Conservation (phyloP, 2,113 vertebrate genomes). For the Rhinolophus ferrumequinum region DNA sequence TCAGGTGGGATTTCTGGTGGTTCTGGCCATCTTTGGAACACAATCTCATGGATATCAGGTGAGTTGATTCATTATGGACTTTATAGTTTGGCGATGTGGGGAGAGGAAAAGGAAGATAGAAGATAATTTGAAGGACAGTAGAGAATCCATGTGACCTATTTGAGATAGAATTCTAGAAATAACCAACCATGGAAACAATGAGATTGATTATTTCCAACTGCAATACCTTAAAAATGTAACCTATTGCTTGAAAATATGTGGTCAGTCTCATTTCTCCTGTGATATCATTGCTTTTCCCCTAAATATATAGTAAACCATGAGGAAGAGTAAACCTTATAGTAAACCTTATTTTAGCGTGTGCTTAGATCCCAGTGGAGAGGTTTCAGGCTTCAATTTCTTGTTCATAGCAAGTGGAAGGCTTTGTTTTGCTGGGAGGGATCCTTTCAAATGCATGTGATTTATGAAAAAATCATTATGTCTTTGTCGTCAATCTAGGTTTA, state of each 20-base stretch:
- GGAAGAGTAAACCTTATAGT: too few relatives aligned
- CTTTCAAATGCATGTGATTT: background rate
- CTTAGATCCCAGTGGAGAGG: background rate
- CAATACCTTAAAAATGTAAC: background rate
- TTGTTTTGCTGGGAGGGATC: background rate
- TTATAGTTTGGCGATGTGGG: background rate
- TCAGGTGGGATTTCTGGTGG: conserved; percentile 77
- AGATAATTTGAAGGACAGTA: background rate
- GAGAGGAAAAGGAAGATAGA: background rate
- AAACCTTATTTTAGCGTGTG: background rate
- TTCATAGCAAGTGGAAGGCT: background rate
- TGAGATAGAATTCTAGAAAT: conserved; percentile 24
- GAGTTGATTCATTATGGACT: background rate
- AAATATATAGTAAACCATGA: background rate
- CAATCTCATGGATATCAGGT: conserved; percentile 77
- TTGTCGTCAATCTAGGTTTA: conserved; percentile 73
- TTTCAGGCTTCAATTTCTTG: background rate
- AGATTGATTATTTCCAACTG: background rate
- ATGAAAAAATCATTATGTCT: background rate
- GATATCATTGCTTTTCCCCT: background rate
- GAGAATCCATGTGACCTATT: background rate
- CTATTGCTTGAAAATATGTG: background rate
- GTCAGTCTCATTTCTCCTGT: background rate
- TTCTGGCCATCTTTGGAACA: conserved; percentile 77
- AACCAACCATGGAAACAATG: background rate